Conservation (phyloP, 2,113 vertebrate genomes). For the Vidua macroura region DNA sequence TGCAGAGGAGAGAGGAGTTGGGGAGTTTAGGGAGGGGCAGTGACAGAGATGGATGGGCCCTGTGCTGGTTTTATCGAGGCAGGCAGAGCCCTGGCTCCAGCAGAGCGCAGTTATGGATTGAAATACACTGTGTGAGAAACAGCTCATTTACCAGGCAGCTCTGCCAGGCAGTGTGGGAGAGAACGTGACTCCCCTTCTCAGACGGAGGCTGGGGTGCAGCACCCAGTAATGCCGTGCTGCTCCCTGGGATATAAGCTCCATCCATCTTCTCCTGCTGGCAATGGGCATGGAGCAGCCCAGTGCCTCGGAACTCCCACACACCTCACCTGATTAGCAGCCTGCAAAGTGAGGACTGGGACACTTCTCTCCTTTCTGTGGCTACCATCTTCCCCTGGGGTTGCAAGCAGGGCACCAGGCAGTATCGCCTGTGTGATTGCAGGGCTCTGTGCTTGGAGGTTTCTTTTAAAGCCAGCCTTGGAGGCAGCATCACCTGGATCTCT, state of each 20-base stretch:
- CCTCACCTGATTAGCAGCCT: background rate
- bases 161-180: background rate
- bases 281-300: rapidly evolving
- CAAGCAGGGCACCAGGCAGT: background rate
- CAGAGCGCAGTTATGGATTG: background rate
- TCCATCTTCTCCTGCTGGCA: rapidly evolving
- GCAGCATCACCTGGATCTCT: background rate
- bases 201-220: rapidly evolving
- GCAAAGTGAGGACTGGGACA: background rate
- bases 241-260: background rate
- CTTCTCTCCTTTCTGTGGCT: rapidly evolving
- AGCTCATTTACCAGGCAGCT: background rate
- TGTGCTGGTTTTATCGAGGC: background rate
- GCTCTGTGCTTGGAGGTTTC: background rate
- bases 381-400: background rate
- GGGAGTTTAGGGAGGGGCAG: background rate
- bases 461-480: background rate
- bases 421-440: rapidly evolving
- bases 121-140: background rate
- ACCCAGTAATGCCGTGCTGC: rapidly evolving
- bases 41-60: background rate
- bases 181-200: background rate
- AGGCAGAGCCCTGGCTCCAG: background rate
- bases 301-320: rapidly evolving
- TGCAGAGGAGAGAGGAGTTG: background rate